Base-by-base conservation (phyloP, 2,797 vertebrate genomes). In the Poecilia velifera region DNA sequence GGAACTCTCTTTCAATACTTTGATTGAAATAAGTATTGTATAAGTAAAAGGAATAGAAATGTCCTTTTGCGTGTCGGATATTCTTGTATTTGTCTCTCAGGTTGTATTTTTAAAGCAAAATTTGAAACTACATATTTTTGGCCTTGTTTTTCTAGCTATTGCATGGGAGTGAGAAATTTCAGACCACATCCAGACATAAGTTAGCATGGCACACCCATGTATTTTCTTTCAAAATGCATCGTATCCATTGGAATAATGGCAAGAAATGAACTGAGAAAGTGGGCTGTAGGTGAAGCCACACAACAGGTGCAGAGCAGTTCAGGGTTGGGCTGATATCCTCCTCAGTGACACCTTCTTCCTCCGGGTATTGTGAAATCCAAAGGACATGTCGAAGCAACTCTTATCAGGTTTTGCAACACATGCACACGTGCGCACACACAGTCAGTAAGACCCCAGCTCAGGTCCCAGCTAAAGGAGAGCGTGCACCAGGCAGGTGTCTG, bases 311-410 rank as follows among this genome's bases (percentile, higher is more conserved):
- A 81, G 79, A 90, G 89, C 78, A 2, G 45, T 74, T 77, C 73
- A 71, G 71, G 82, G 86, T 90, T 82, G 79, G 84, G 72, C 81
- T 91, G 90, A 92, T 90, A 84, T 91, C 89, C 84, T 86, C 77
- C 80, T 88, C 86, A 79, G 84, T 91, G 90, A 92, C 92, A 91
- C 82, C 82, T 89, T 84, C 80, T 90, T 88, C 92, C 89, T 90
- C 76, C 12, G 87, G 91, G 80, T 85, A 89, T 79, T 83, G 80
- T 90, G 88, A 93, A 90, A 85, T 91, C 82, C 90, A 92, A 90
- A 92, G 91, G 91, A 92, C 89, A 89, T 22, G 90, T 92, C 92
- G 16, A 84, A 93, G 86, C 84, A 82, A 89, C 70, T 91, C 89
- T 92, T 88, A 93, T 94, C 93, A 92, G 88, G 57, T 46, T 83